Base-by-base conservation (phyloP, 2,888 invertebrate species). In the Dioctria linearis region DNA sequence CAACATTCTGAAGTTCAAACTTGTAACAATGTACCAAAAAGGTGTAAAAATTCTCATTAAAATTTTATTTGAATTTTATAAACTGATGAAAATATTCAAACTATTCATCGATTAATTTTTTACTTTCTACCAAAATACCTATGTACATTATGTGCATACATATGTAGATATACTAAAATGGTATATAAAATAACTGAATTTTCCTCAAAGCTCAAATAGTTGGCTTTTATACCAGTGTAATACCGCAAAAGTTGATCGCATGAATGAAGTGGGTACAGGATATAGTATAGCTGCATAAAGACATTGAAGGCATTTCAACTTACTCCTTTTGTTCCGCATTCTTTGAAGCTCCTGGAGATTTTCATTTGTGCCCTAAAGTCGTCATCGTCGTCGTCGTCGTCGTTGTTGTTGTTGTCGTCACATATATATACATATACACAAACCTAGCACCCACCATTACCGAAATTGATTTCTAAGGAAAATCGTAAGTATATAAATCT, bases 401-500 rank as follows among this genome's bases (percentile, higher is more conserved):
- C 25, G 25, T 25, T 25, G 25, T 25, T 25, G 25, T 25, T 25
- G 25, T 25, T 25, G 25, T 25, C 2, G 25, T 25, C 25, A 25
- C 25, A 25, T 25, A 25, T 25, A 25, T 25, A 25, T 25, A 25
- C 25, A 25, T 25, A 25, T 25, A 25, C 25, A 42, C 67, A 37
- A 13, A 67, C 67, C 67, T 46, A n/a, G 46, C 67, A 43, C 49
- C 43, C 67, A 4, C 67, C 67, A 67, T 67, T 67, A 67, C 46
- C 49, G 67, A 67, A 67, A 67, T 67, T 67, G 67, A 67, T 49
- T 67, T 67, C 67, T 49, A 43, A 49, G 46, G 49, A 67, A 46
- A 67, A 67, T 46, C 43, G 46, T 9, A n/a, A n/a, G n/a, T n/a
- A 9, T 37, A 37, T 67, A 46, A 43, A 67, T 37, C 25, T 25